A percentile compares a stretch with the other conserved stretches of the same genome.
Conservation (phyloP, 2,113 vertebrate genomes). For the Lynx canadensis region DNA sequence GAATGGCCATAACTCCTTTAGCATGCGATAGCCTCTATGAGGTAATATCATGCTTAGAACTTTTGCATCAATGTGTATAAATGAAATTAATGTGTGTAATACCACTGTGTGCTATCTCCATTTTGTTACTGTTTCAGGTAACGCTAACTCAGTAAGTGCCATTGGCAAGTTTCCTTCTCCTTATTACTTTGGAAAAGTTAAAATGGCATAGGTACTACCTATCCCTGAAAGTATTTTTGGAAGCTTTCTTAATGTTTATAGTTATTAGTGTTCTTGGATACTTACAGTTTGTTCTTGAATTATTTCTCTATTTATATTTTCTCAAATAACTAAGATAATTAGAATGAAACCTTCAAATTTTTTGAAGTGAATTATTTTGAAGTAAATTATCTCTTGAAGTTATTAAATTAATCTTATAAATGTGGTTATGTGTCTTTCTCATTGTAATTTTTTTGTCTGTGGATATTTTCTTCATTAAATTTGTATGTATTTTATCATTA, state of each 20-base stretch:
- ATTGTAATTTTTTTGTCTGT: neutral
- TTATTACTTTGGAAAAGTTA: neutral
- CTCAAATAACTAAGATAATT: neutral
- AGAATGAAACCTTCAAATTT: neutral
- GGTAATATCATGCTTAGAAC: neutral
- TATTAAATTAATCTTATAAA: conserved; percentile 20
- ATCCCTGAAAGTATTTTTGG: neutral
- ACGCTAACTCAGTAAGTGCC: neutral
- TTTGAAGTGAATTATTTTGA: neutral
- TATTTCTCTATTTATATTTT: neutral
- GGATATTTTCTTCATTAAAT: neutral
- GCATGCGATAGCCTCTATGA: neutral
- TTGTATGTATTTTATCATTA: neutral
- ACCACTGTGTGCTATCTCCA: accelerated
- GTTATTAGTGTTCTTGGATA: neutral
- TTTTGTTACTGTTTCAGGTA: neutral
- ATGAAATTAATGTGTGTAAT: neutral
- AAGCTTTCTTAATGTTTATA: neutral
- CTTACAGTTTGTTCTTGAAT: neutral
- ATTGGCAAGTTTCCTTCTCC: neutral
- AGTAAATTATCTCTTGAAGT: neutral
- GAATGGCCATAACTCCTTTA: neutral
- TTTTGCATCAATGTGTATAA: neutral
- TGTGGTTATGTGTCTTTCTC: neutral
- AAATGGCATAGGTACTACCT: neutral